Base-by-base conservation (phyloP, 1,140 invertebrate species). In the Temnothorax longispinosus region DNA sequence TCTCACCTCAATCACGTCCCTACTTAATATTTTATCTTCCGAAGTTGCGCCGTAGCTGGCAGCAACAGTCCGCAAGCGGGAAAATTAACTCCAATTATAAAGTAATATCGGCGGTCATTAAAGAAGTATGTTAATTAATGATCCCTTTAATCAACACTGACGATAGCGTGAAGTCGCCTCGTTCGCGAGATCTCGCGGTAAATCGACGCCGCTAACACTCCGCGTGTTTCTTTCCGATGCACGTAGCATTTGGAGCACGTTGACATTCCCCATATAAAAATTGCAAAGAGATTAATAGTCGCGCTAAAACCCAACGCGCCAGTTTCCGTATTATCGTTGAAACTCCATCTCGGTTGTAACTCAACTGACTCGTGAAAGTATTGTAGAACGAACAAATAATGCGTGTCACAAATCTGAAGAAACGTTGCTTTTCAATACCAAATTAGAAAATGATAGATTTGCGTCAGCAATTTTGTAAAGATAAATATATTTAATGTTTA, bases 111-210 rank as follows among this genome's bases (percentile, higher is more conserved):
- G 18, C 10, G 13, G 35, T 13, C 32, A 52, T 77, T 85, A 54
- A 65, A 64, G 72, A 76, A 64, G 44, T n/a, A 85, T 13, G 71
- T 64, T 85, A 85, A 85, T 85, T 85, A 77, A 77, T 72, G 60
- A 77, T 64, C 8, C 38, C n/a, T 44, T 77, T 52, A 64, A 64
- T 7, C 67, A 18, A 1, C 11, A 44, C 15, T 21, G 47, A 64
- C 41, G 47, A 65, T 27, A 74, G 35, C 44, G 44, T 74, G 13
- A 76, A 64, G 64, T 77, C 15, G 18, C 15, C 72, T 15, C 56
- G 35, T 77, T 85, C 69, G 67, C 27, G 21, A 44, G 5, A 56
- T 76, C 56, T 21, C 15, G 41, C 35, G 21, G 3, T 47, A 82
- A 47, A 35, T 72, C 50, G 15, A 10, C 50, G 6, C 8, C n/a